phyloP scores from a whole-genome alignment of 2,888 invertebrate species.

The Nudaria mundana region DNA sequence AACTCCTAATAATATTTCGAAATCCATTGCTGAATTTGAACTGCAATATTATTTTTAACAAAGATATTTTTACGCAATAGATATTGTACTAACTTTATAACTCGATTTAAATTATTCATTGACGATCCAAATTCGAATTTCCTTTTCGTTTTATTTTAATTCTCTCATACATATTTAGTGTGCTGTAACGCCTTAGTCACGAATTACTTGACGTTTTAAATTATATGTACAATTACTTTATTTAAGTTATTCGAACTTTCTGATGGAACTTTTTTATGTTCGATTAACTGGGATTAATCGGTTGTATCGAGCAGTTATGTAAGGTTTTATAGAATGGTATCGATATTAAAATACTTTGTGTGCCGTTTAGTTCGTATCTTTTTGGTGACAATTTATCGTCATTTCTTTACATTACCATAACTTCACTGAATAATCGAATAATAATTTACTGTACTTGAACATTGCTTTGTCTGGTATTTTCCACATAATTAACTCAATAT shows the following conservation, averaged over 20 bases:
- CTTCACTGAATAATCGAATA: neutral
- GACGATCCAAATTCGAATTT: slow-evolving; percentile 32
- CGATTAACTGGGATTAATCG: slow-evolving; percentile 28
- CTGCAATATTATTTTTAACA: neutral
- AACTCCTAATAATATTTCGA: neutral
- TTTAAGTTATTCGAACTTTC: slow-evolving; percentile 25
- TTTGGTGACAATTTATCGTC: slow-evolving; percentile 13
- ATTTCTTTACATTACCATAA: neutral
- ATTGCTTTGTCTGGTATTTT: too few species aligned
- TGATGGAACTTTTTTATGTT: slow-evolving; percentile 19
- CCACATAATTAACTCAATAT: too few species aligned
- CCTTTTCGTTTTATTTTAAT: slow-evolving; percentile 62
- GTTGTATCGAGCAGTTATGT: slow-evolving; percentile 18
- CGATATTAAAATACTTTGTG: slow-evolving; percentile 17
- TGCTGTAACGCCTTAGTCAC: slow-evolving; percentile 51
- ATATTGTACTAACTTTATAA: neutral
- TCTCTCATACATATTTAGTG: slow-evolving; percentile 67
- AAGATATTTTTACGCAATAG: slow-evolving; percentile 7
- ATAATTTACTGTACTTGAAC: neutral
- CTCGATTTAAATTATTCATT: neutral
- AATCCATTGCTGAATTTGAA: slow-evolving; percentile 10
- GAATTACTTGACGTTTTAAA: slow-evolving; percentile 44
- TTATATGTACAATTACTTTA: slow-evolving; percentile 39
- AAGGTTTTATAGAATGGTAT: slow-evolving; percentile 15
- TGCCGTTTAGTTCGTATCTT: slow-evolving; percentile 4